These are phyloP conservation scores for Andrena haemorrhoa DNA, from an alignment of 2,888 invertebrate species.

Conservation along the genomic window DNA sequence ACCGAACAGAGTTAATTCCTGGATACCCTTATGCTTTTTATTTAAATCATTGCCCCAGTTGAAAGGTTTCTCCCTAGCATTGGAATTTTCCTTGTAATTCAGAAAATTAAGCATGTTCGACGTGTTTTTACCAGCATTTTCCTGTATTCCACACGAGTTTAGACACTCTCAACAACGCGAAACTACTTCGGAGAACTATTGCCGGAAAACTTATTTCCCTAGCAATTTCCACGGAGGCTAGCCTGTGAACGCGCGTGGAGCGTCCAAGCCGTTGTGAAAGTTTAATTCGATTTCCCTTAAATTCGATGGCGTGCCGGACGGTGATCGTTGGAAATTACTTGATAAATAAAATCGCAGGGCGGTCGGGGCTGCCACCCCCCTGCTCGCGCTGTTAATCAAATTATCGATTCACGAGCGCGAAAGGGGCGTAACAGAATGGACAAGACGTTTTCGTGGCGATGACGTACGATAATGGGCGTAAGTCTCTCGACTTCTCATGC, in stretches of 20 bases:
- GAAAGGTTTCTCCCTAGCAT: no score
- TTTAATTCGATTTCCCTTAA: conserved; percentile 6
- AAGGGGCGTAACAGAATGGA: conserved; percentile 15
- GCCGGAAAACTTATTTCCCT: neutral
- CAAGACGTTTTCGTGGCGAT: conserved; percentile 49
- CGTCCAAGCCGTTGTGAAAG: neutral
- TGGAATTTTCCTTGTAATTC: no score
- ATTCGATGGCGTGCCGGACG: neutral
- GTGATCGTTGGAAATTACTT: conserved; percentile 1
- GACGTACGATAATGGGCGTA: conserved; percentile 56
- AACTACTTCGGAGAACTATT: no score
- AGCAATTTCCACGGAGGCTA: neutral
- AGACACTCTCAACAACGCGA: neutral
- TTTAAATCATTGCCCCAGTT: no score
- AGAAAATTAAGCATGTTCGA: no score
- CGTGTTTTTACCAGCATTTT: neutral
- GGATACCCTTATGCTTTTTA: no score
- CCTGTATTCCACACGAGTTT: neutral
- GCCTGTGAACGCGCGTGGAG: no score
- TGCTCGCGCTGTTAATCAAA: conserved; percentile 14
- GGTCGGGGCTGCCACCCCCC: neutral
- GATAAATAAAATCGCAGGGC: conserved; percentile 7
- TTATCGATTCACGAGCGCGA: conserved; percentile 33
- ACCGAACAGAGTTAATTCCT: no score
- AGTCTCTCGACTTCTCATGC: conserved; percentile 39